A percentile compares a stretch with the other conserved stretches of the same genome.
Conservation (phyloP, 2,113 vertebrate species). For the Gobio gobio region DNA sequence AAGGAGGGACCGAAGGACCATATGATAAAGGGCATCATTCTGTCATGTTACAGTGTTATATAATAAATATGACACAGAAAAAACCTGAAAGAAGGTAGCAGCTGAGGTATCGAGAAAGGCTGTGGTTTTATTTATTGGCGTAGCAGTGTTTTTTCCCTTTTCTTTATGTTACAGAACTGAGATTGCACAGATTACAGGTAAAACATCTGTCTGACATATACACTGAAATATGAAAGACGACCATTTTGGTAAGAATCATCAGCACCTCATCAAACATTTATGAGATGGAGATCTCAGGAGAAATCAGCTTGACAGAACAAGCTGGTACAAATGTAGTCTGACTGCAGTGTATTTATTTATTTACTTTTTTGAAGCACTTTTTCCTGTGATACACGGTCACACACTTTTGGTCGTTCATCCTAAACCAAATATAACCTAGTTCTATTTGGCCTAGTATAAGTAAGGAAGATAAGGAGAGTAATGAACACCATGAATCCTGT, state of each 20-base stretch:
- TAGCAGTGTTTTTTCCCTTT: constrained; percentile 1
- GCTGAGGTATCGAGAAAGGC: constrained; percentile 1
- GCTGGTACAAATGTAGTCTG: neutral
- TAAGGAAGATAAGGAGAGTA: neutral
- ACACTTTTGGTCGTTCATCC: neutral
- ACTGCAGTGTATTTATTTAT: neutral
- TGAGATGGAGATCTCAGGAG: neutral
- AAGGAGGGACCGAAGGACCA: neutral
- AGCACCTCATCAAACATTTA: constrained; percentile 5
- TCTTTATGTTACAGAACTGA: constrained; percentile 23
- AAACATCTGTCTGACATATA: neutral
- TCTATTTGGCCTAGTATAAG: neutral
- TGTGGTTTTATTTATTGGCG: constrained; percentile 31
- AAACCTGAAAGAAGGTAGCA: neutral
- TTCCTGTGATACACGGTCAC: neutral
- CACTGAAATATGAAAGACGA: constrained; percentile 13
- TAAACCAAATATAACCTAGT: neutral
- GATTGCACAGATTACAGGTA: neutral
- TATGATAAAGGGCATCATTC: no score
- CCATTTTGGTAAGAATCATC: constrained; percentile 10
- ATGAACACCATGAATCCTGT: neutral
- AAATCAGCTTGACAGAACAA: neutral
- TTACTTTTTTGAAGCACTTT: neutral
- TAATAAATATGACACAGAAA: neutral
- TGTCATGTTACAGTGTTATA: neutral